A percentile compares a stretch with the other conserved stretches of the same genome.
These are phyloP conservation scores for Coilia nasus DNA, from an alignment of 2,797 vertebrate genomes.

Conservation along the genomic window DNA sequence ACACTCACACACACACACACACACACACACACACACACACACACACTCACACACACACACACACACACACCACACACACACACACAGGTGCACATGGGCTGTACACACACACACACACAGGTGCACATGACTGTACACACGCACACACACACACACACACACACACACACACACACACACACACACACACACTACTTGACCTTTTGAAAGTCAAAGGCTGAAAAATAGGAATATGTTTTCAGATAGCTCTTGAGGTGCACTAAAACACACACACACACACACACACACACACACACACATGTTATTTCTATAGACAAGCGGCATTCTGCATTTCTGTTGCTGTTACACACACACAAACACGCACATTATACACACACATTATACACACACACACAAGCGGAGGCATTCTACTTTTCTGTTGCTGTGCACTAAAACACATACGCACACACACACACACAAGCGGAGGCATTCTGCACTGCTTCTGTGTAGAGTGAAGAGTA, in stretches of 20 bases:
- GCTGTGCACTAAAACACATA: too few species aligned
- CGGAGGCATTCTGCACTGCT: neutral
- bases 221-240: neutral
- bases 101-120: neutral
- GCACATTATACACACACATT: neutral
- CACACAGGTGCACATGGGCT: too few species aligned
- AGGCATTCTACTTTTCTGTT: neutral
- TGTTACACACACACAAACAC: neutral
- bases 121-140: too few species aligned
- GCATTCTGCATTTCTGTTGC: too few species aligned
- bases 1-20: slow-evolving; percentile 31
- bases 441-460: neutral
- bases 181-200: neutral
- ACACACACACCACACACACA: neutral
- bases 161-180: neutral
- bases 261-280: neutral
- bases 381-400: neutral
- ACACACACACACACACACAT: neutral
- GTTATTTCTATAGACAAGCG: too few species aligned
- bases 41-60: slow-evolving; percentile 28
- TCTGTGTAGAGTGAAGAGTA: neutral
- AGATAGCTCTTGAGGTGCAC: neutral
- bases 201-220: neutral
- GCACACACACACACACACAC: too few species aligned
- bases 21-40: slow-evolving; percentile 18